Evolutionary conservation across 2,888 invertebrate species (phyloP).

Genomic region (Cryptops parisi): DNA sequence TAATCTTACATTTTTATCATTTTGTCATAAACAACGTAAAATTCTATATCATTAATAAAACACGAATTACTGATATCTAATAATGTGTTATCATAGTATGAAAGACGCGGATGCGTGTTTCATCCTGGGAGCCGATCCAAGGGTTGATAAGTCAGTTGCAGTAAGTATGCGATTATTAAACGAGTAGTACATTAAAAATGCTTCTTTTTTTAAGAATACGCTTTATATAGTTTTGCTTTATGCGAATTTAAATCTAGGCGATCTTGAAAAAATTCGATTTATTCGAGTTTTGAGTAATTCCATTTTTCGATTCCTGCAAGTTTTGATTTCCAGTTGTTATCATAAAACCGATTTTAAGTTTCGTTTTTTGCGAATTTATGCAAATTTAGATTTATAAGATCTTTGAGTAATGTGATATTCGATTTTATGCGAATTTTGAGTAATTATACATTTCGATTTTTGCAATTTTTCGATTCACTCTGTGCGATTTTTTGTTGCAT

Average conservation of each 20-base stretch:
- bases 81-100: slow-evolving; percentile 52
- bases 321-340: background rate
- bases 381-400: no score
- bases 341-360: no score
- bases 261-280: background rate
- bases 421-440: no score
- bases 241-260: background rate
- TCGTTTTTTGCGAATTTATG: no score
- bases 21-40: no score
- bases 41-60: no score
- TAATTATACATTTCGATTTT: no score
- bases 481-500: no score
- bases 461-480: no score
- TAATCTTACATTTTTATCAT: no score
- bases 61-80: no score
- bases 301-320: background rate
- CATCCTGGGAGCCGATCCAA: slow-evolving; percentile 86
- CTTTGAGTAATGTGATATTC: no score
- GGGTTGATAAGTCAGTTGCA: slow-evolving; percentile 89
- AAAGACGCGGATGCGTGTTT: slow-evolving; percentile 97
- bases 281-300: background rate
- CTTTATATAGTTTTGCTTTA: background rate
- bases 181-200: background rate
- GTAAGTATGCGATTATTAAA: slow-evolving; percentile 38
- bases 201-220: background rate